A percentile compares a stretch with the other conserved stretches of the same genome.
Conservation (phyloP, 2,888 invertebrate species). For the Heliconius erato region DNA sequence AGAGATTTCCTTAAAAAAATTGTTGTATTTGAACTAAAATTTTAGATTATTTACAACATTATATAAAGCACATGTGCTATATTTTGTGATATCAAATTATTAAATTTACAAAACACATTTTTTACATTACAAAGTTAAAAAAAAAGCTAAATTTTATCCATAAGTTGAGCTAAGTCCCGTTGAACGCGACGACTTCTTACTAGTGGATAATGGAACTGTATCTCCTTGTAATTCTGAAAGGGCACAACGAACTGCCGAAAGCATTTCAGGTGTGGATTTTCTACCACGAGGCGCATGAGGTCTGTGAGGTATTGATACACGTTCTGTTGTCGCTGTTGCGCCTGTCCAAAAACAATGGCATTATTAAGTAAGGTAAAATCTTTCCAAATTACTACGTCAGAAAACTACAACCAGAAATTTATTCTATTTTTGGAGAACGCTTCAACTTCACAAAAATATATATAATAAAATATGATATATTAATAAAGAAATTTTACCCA, state of each 20-base stretch:
- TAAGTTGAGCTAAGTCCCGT: slow-evolving; percentile 57
- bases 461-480: too few relatives aligned
- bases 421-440: too few relatives aligned
- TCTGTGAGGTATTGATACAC: slow-evolving; percentile 68
- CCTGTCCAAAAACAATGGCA: slow-evolving; percentile 56
- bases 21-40: background rate
- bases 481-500: too few relatives aligned
- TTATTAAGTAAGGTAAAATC: background rate
- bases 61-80: background rate
- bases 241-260: slow-evolving; percentile 77
- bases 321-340: slow-evolving; percentile 73
- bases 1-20: background rate
- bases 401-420: too few relatives aligned
- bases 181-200: slow-evolving; percentile 48
- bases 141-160: slow-evolving; percentile 57
- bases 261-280: slow-evolving; percentile 77
- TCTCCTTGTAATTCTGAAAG: slow-evolving; percentile 78
- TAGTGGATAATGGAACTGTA: slow-evolving; percentile 60
- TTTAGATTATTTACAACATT: background rate
- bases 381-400: too few relatives aligned
- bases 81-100: background rate
- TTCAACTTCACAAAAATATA: too few relatives aligned
- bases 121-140: background rate
- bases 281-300: slow-evolving; percentile 77
- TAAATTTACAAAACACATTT: background rate